Evolutionary conservation across 1,140 invertebrate species (phyloP), one percentile per base, ranked within the genome.

Genomic region (Diachasmimorpha longicaudata): DNA sequence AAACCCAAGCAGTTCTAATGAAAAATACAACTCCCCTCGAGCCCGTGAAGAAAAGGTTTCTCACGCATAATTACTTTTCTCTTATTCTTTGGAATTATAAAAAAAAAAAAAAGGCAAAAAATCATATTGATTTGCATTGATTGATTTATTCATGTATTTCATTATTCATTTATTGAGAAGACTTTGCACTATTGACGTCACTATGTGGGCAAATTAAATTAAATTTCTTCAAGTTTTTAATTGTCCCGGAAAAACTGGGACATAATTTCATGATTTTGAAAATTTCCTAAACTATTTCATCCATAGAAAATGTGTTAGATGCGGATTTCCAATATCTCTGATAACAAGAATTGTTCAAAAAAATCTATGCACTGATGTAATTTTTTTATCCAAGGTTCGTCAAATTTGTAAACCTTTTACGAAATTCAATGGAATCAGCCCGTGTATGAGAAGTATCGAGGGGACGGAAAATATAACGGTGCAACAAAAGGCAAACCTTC

Each of bases 401-500:
- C 31, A 31, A 31, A 31, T 31, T 31, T 31, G 25, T 16, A 14
- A 16, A n/a, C 48, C 23, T 25, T 63, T 55, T 4, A 21, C 0
- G 21, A 31, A 63, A 63, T 63, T 63, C 21, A 63, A 63, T 63
- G 11, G 58, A 63, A 6, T n/a, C 23, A 63, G 0, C 4, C 23
- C n/a, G 14, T 14, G 14, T 52, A 23, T 13, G 58, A 16, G 42
- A 67, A n/a, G 25, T 48, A 76, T 76, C 74, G 55, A 76, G 69
- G 67, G 44, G n/a, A 13, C 23, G 42, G 48, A 69, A 70, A 46
- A 72, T 21, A 72, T 25, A 52, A 74, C 36, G 58, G 67, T 31
- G 16, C 52, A 88, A 88, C 87, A 87, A 87, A 88, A 86, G 86
- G 79, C 81, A 25, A 85, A 77, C 80, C 85, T 85, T 83, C 82